phyloP scores from a whole-genome alignment of 2,888 invertebrate species.

The Sicus ferrugineus region DNA sequence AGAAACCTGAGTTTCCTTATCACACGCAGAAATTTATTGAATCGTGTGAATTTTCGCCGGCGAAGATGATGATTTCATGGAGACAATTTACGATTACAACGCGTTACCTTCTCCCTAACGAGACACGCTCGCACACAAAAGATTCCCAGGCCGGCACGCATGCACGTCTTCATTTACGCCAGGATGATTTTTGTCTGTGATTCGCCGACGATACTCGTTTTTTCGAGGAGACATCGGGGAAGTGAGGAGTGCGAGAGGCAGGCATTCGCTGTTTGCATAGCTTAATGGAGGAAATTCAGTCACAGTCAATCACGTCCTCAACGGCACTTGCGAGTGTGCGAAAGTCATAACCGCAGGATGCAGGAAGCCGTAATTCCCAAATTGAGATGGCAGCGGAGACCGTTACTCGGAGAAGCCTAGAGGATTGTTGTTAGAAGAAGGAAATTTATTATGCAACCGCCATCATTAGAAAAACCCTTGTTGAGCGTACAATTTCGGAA shows the following conservation, averaged over 20 bases:
- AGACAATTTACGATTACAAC: slow-evolving; percentile 42
- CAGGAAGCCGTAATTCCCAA: neutral
- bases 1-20: neutral
- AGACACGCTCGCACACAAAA: slow-evolving; percentile 31
- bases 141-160: neutral
- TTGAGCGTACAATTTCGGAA: too few relatives aligned
- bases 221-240: neutral
- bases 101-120: slow-evolving; percentile 41
- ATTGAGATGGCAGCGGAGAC: too few relatives aligned
- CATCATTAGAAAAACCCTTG: too few relatives aligned
- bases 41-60: slow-evolving; percentile 18
- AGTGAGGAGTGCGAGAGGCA: neutral
- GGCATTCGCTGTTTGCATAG: slow-evolving; percentile 1
- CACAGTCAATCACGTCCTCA: slow-evolving; percentile 17
- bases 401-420: too few relatives aligned
- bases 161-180: slow-evolving; percentile 16
- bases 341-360: slow-evolving; percentile 19
- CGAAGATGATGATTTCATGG: slow-evolving; percentile 41
- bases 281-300: slow-evolving; percentile 19
- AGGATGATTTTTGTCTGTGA: slow-evolving; percentile 17
- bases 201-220: neutral
- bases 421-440: too few relatives aligned
- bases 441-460: too few relatives aligned
- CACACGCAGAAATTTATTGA: neutral
- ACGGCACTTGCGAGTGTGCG: neutral